These are phyloP conservation scores for Misgurnus anguillicaudatus DNA, from an alignment of 2,113 vertebrate genomes.

Conservation along the genomic window DNA sequence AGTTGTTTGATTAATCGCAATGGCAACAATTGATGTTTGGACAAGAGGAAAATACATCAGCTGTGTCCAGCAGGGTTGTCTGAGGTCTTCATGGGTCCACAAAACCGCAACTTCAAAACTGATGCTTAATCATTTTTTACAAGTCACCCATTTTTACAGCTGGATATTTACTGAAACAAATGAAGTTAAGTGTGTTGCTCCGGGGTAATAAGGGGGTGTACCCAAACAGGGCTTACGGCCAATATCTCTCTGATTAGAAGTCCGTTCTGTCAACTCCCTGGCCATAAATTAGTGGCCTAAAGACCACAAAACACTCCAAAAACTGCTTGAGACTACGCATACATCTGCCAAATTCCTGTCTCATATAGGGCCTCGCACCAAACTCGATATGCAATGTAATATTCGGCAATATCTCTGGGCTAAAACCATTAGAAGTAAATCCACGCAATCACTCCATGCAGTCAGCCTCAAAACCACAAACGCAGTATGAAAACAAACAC, in stretches of 20 bases:
- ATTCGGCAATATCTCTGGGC: not conserved
- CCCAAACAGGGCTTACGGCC: slow-evolving; percentile 34
- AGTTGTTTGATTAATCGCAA: slow-evolving; percentile 18
- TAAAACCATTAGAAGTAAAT: slow-evolving; percentile 14
- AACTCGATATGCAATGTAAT: not conserved
- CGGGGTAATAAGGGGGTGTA: slow-evolving; percentile 15
- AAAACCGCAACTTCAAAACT: not conserved
- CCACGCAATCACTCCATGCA: slow-evolving; percentile 26
- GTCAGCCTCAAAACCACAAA: slow-evolving; percentile 35
- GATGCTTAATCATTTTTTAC: slow-evolving; percentile 23
- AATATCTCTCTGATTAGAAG: slow-evolving; percentile 41
- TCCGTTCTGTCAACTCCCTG: slow-evolving; percentile 31
- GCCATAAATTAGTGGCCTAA: slow-evolving; percentile 27
- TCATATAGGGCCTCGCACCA: slow-evolving; percentile 6
- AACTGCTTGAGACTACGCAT: slow-evolving; percentile 1
- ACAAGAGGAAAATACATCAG: slow-evolving; percentile 22
- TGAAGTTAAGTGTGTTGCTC: slow-evolving; percentile 35
- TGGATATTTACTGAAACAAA: slow-evolving; percentile 37
- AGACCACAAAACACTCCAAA: slow-evolving; percentile 6
- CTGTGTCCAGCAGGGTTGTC: not conserved
- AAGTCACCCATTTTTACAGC: slow-evolving; percentile 29
- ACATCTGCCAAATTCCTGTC: slow-evolving; percentile 16
- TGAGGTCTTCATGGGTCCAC: slow-evolving; percentile 8
- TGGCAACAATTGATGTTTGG: slow-evolving; percentile 1
- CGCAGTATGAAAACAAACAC: slow-evolving; percentile 42